Conservation (phyloP, 2,797 vertebrate species). For the Falco novaeseelandiae region DNA sequence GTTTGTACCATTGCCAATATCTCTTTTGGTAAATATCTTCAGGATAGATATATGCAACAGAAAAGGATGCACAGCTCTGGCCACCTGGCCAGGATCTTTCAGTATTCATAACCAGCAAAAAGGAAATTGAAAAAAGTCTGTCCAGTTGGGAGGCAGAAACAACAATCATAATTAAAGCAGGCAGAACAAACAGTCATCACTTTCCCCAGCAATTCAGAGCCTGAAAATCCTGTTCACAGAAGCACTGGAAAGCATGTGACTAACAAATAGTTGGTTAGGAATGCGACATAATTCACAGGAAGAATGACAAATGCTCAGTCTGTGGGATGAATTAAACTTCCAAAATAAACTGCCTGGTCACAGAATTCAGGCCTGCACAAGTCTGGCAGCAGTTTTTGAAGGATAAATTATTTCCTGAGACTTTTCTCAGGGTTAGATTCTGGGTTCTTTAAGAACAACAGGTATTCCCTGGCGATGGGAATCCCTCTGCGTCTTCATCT, state of each 20-base stretch:
- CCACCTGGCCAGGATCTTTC: neutral
- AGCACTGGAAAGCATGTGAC: neutral
- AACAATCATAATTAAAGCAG: neutral
- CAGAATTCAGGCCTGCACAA: neutral
- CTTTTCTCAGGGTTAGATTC: neutral
- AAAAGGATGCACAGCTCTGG: neutral
- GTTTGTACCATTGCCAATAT: neutral
- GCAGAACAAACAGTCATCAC: neutral
- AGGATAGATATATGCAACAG: neutral
- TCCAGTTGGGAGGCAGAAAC: neutral
- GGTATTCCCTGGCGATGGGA: neutral
- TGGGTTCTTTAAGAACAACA: neutral
- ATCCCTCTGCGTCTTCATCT: neutral
- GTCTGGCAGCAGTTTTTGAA: neutral
- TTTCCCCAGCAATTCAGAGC: neutral
- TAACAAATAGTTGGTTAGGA: neutral
- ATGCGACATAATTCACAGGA: neutral
- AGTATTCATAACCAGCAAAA: neutral
- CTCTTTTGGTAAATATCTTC: neutral
- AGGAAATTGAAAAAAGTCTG: neutral
- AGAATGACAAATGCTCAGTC: neutral
- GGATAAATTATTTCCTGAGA: neutral
- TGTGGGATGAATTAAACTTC: neutral
- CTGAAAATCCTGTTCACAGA: neutral
- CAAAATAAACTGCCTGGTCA: neutral